phyloP scores from a whole-genome alignment of 2,888 invertebrate genomes.

The Ochropacha duplaris region DNA sequence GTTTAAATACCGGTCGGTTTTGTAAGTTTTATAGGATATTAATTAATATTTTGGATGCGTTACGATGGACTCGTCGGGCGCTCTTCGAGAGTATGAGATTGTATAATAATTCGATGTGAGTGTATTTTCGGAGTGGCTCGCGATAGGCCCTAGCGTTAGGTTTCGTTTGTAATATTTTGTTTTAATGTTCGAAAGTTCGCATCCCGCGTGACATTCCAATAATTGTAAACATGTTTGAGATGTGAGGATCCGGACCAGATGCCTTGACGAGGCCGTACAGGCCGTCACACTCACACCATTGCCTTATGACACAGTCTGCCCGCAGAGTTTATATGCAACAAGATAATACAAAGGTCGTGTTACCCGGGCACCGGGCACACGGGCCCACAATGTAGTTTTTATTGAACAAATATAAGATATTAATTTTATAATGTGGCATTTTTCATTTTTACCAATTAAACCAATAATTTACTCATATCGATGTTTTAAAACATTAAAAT shows the following conservation, averaged over 20 bases:
- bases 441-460: constrained; percentile 38
- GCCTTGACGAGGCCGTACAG: constrained; percentile 64
- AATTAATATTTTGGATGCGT: constrained; percentile 64
- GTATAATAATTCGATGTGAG: constrained; percentile 70
- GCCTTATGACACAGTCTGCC: constrained; percentile 83
- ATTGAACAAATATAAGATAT: constrained; percentile 84
- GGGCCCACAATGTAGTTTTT: constrained; percentile 83
- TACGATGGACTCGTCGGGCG: constrained; percentile 55
- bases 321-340: constrained; percentile 83
- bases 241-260: constrained; percentile 66
- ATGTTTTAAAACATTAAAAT: not conserved
- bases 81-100: constrained; percentile 59
- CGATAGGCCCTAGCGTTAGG: constrained; percentile 63
- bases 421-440: constrained; percentile 81
- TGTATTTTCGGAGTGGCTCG: constrained; percentile 62
- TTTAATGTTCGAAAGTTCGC: constrained; percentile 71
- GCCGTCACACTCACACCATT: constrained; percentile 71
- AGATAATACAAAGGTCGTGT: constrained; percentile 82
- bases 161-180: constrained; percentile 69
- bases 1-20: constrained; percentile 81
- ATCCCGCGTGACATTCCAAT: constrained; percentile 81
- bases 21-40: constrained; percentile 82
- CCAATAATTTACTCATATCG: not conserved
- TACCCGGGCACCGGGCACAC: constrained; percentile 82
- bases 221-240: constrained; percentile 65